These are phyloP conservation scores for Monochamus saltuarius DNA, from an alignment of 1,140 invertebrate species.

Conservation along the genomic window DNA sequence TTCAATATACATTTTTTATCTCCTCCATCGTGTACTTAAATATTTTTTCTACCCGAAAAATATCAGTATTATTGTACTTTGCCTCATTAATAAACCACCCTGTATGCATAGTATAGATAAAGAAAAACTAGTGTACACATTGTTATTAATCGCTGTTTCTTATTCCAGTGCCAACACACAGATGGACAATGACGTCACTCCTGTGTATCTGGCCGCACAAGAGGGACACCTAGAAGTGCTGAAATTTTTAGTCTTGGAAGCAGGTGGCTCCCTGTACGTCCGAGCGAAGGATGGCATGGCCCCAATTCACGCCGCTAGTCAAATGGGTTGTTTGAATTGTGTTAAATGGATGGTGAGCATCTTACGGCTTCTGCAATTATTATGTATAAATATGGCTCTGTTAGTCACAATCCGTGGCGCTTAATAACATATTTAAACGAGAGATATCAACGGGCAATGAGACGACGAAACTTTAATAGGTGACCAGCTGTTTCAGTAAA, in stretches of 20 bases:
- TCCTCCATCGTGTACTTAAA: no score
- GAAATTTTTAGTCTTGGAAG: conserved; percentile 77
- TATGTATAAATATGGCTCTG: not conserved
- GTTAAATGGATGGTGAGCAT: conserved; percentile 83
- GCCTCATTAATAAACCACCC: no score
- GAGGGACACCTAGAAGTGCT: conserved; percentile 83
- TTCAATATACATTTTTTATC: no score
- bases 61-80: no score
- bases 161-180: conserved; percentile 76
- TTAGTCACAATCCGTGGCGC: no score
- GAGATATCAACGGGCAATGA: not conserved
- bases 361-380: not conserved
- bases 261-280: conserved; percentile 72
- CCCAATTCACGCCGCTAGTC: conserved; percentile 82
- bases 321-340: conserved; percentile 83
- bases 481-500: no score
- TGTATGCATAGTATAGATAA: no score
- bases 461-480: conserved; percentile 1
- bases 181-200: conserved; percentile 87
- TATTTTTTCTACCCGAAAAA: no score
- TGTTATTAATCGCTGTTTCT: no score
- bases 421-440: not conserved
- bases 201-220: conserved; percentile 86
- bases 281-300: conserved; percentile 87
- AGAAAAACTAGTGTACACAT: no score